Conservation (phyloP, 53 echinoderm and acorn worm genomes). For the Glandiceps talaboti region DNA sequence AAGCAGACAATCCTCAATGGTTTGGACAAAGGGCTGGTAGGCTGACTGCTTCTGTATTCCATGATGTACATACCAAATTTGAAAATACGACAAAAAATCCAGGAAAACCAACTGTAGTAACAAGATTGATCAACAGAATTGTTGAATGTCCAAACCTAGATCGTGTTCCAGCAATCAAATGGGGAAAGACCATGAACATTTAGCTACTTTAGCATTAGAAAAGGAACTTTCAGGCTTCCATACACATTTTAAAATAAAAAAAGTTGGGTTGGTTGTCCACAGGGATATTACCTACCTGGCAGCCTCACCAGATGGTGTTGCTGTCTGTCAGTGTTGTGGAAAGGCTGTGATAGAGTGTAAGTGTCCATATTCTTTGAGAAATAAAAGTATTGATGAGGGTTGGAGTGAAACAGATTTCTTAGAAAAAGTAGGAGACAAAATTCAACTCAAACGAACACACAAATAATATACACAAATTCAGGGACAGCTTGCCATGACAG, state of each 20-base stretch:
- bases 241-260: too few relatives aligned
- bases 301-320: neutral
- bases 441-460: neutral
- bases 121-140: neutral
- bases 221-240: neutral
- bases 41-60: neutral
- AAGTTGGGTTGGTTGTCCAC: neutral
- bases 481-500: neutral
- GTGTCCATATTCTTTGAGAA: neutral
- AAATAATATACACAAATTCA: neutral
- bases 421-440: neutral
- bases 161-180: neutral
- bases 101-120: neutral
- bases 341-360: neutral
- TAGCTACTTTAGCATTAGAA: neutral
- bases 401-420: neutral
- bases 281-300: neutral
- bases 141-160: neutral
- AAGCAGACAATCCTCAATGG: neutral
- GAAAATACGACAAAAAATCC: neutral
- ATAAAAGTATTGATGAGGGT: neutral
- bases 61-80: neutral
- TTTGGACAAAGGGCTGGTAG: neutral
- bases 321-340: neutral
- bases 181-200: neutral